Percentiles rank a stretch among this genome's conserved stretches.
These are phyloP conservation scores for Crotalus tigris DNA, from an alignment of 2,113 vertebrate species.

Conservation along the genomic window DNA sequence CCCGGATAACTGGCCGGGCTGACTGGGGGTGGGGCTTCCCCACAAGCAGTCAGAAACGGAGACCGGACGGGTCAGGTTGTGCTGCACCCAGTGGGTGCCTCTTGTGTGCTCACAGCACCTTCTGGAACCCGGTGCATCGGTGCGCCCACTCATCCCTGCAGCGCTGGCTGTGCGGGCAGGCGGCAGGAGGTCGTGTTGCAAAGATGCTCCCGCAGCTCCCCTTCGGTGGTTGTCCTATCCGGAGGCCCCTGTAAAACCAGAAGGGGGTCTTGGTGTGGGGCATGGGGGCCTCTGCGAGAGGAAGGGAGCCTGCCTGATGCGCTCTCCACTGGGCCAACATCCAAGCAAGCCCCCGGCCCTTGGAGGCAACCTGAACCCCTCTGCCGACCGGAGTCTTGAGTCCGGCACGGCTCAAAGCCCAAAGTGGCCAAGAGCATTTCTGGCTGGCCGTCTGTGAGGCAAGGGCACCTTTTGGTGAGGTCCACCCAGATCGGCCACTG, in stretches of 20 bases:
- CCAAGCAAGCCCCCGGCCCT: background rate
- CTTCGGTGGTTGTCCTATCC: fast-evolving
- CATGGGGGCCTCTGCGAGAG: background rate
- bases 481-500: fast-evolving
- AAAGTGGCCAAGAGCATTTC: background rate
- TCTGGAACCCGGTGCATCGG: background rate
- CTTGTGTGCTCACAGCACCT: background rate
- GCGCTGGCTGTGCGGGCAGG: background rate
- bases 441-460: background rate
- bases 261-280: background rate
- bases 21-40: fast-evolving
- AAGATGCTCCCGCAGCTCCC: background rate
- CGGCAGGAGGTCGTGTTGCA: background rate
- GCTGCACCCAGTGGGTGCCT: background rate
- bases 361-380: background rate
- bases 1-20: background rate
- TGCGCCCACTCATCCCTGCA: background rate
- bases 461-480: background rate
- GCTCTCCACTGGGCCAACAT: background rate
- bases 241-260: background rate
- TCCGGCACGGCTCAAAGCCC: background rate
- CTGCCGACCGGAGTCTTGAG: no score
- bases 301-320: background rate
- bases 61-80: background rate
- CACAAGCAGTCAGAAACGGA: background rate